A percentile compares a stretch with the other conserved stretches of the same genome.
These are phyloP conservation scores for Agapornis canus DNA, from an alignment of 2,797 vertebrate species.

Conservation along the genomic window DNA sequence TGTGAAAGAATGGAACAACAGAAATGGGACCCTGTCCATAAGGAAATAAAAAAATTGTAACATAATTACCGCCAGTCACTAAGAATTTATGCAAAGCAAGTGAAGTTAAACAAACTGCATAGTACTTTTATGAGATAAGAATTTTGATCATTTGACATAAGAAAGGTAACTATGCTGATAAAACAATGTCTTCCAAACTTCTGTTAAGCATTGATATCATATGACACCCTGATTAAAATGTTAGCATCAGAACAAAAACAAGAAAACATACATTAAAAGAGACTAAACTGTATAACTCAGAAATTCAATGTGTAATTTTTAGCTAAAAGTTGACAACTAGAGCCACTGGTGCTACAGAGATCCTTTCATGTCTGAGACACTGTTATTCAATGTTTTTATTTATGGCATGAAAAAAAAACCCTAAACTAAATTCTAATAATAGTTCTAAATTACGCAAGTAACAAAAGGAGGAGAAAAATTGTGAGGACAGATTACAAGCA, in stretches of 20 bases:
- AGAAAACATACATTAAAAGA: neutral
- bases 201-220: neutral
- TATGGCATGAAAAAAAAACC: fast-evolving
- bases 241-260: neutral
- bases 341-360: neutral
- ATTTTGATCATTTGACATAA: conserved; percentile 15
- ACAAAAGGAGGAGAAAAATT: neutral
- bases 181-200: conserved; percentile 15
- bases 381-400: neutral
- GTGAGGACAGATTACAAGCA: neutral
- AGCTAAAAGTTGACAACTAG: neutral
- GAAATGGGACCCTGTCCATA: neutral
- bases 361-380: neutral
- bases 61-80: neutral
- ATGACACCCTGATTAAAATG: neutral
- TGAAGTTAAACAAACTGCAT: conserved; percentile 22
- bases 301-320: neutral
- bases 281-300: neutral
- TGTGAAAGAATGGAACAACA: conserved; percentile 51
- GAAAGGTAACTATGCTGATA: conserved; percentile 35
- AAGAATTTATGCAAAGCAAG: conserved; percentile 27
- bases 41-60: conserved; percentile 35
- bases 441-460: neutral
- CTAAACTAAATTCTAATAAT: neutral
- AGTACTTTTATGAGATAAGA: conserved; percentile 6